These are phyloP conservation scores for Leptestheria dahalacensis DNA, from an alignment of 1,140 invertebrate genomes.

Conservation along the genomic window DNA sequence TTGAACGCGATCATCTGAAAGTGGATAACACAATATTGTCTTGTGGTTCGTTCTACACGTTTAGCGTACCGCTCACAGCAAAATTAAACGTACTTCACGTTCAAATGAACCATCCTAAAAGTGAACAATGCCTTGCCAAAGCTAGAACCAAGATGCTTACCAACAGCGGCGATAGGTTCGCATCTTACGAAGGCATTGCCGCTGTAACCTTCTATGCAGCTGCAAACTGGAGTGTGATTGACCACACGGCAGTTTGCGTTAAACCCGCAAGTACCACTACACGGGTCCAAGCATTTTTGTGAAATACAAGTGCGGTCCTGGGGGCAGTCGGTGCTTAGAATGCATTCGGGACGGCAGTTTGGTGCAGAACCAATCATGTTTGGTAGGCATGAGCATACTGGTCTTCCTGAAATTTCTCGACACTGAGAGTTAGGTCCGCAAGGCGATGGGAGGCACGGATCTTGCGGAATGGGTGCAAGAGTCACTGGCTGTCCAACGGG, in stretches of 20 bases:
- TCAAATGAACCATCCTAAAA: too few species aligned
- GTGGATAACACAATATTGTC: too few species aligned
- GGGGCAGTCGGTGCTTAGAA: constrained; percentile 49
- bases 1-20: too few species aligned
- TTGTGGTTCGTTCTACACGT: too few species aligned
- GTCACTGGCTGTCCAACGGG: constrained; percentile 26
- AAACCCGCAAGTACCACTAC: constrained; percentile 40
- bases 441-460: constrained; percentile 65
- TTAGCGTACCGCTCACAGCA: too few species aligned
- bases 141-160: neutral
- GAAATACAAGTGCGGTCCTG: constrained; percentile 37
- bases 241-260: constrained; percentile 38
- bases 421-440: constrained; percentile 45
- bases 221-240: constrained; percentile 45
- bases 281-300: constrained; percentile 49
- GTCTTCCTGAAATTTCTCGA: constrained; percentile 48
- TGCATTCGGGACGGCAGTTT: constrained; percentile 48
- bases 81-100: too few species aligned
- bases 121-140: too few species aligned
- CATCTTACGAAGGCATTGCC: constrained; percentile 76
- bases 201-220: constrained; percentile 47
- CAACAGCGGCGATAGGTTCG: neutral
- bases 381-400: constrained; percentile 47
- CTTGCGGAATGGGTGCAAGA: constrained; percentile 35
- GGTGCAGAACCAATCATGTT: constrained; percentile 27